Percentiles rank a stretch among this genome's conserved stretches.
phyloP scores from a whole-genome alignment of 2,888 invertebrate species.

The Lithophane leautieri region DNA sequence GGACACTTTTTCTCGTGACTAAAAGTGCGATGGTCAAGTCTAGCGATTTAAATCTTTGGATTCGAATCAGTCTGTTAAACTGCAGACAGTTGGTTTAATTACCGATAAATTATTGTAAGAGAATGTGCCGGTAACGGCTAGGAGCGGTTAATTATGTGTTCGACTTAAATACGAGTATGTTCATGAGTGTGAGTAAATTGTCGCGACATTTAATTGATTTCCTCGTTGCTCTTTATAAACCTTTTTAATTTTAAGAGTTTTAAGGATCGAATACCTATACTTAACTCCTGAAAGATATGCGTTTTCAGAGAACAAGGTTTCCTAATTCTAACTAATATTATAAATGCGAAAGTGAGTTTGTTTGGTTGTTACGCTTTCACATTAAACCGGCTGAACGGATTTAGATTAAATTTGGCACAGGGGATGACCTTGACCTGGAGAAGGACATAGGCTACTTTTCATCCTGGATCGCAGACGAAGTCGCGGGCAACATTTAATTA shows the following conservation, averaged over 20 bases:
- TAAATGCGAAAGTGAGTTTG: too few species aligned
- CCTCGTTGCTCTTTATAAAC: not conserved
- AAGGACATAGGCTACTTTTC: too few species aligned
- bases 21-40: not conserved
- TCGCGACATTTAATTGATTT: not conserved
- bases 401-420: too few species aligned
- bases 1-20: not conserved
- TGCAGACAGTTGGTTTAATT: slow-evolving; percentile 36
- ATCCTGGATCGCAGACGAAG: too few species aligned
- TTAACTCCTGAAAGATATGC: not conserved
- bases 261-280: not conserved
- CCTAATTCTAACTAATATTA: too few species aligned
- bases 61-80: slow-evolving; percentile 26
- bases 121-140: slow-evolving; percentile 24
- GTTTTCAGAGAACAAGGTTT: not conserved
- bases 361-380: too few species aligned
- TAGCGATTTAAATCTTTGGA: not conserved
- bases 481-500: not conserved
- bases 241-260: not conserved
- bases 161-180: slow-evolving; percentile 26
- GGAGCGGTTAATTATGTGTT: slow-evolving; percentile 19
- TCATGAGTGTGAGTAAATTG: slow-evolving; percentile 15
- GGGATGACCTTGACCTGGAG: too few species aligned
- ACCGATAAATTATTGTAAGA: slow-evolving; percentile 42
- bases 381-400: too few species aligned